These are phyloP conservation scores for Heliconius ismenius DNA, from an alignment of 2,888 invertebrate species.

Conservation along the genomic window DNA sequence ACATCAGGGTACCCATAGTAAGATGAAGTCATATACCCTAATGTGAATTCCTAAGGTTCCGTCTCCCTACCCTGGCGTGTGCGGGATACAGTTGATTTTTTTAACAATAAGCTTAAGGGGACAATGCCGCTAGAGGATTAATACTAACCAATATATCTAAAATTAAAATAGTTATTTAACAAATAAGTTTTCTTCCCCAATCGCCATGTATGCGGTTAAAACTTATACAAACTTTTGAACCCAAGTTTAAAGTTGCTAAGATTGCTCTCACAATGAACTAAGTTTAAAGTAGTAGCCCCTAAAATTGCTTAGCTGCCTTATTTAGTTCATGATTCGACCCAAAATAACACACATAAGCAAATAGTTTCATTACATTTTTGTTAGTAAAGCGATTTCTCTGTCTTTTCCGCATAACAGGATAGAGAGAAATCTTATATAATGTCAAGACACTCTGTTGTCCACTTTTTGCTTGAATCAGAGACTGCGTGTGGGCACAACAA, in stretches of 20 bases:
- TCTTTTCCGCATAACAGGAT: background rate
- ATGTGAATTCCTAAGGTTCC: no score
- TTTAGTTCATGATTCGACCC: background rate
- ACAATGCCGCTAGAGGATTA: no score
- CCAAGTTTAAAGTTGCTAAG: background rate
- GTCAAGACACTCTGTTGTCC: background rate
- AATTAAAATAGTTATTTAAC: background rate
- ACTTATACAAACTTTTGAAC: background rate
- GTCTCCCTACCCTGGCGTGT: no score
- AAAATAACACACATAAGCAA: background rate
- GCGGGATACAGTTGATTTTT: no score
- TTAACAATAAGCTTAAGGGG: no score
- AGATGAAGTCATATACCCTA: no score
- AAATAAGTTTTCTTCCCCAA: background rate
- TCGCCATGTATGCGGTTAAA: background rate
- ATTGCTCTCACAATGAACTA: background rate
- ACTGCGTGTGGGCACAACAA: no score
- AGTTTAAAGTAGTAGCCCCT: background rate
- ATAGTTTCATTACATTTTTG: no score
- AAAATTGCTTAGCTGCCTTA: background rate
- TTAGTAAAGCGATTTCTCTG: no score
- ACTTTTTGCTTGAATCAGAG: background rate
- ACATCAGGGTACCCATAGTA: background rate
- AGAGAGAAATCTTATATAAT: background rate
- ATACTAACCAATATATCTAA: no score